phyloP scores from a whole-genome alignment of 1,140 invertebrate species.

The Drosophila nigromelanica region DNA sequence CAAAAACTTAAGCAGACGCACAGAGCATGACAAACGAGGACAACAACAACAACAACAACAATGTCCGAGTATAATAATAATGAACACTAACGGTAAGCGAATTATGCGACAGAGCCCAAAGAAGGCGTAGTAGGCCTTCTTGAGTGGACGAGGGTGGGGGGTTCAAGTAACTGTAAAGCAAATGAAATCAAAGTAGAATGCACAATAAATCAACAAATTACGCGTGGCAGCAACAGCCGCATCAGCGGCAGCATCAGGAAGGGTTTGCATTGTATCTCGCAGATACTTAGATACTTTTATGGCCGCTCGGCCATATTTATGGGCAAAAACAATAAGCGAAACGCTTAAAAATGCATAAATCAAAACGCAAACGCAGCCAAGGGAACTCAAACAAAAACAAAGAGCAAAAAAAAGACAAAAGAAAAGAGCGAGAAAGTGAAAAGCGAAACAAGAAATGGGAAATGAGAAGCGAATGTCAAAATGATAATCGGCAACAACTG shows the following conservation, averaged over 20 bases:
- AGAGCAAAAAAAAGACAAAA: background rate
- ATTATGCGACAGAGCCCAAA: conserved; percentile 48
- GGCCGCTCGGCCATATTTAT: conserved; percentile 56
- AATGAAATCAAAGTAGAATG: conserved; percentile 57
- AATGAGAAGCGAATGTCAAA: conserved; percentile 67
- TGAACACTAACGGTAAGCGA: conserved; percentile 71
- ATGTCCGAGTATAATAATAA: conserved; percentile 52
- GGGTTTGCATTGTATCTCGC: conserved; percentile 61
- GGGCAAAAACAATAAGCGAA: conserved; percentile 82
- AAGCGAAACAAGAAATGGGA: conserved; percentile 34
- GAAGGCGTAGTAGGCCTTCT: conserved; percentile 12
- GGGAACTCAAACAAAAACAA: conserved; percentile 61
- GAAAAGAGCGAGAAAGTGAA: background rate
- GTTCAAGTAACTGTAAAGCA: conserved; percentile 16
- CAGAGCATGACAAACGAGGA: conserved; percentile 76
- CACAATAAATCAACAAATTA: conserved; percentile 80
- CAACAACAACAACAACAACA: conserved; percentile 41
- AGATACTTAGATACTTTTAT: conserved; percentile 42
- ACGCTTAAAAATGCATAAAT: conserved; percentile 83
- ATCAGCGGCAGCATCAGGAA: conserved; percentile 26
- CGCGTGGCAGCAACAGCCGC: conserved; percentile 35
- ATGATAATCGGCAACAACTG: conserved; percentile 84
- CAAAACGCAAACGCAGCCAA: conserved; percentile 61
- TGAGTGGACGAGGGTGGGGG: background rate
- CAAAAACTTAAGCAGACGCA: conserved; percentile 78